phyloP scores from a whole-genome alignment of 2,888 invertebrate species.

The Esperia sulphurella region DNA sequence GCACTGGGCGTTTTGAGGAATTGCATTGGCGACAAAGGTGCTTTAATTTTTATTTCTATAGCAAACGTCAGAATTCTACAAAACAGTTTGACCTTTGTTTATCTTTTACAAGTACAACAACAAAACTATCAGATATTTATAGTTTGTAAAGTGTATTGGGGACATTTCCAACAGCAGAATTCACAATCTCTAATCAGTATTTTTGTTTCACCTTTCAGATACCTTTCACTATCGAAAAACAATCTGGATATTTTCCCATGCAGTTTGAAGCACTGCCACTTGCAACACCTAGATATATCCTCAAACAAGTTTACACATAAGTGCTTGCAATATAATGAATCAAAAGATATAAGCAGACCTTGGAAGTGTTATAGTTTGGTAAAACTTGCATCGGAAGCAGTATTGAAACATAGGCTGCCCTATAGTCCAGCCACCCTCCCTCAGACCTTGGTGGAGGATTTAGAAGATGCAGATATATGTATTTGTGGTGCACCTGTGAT shows the following conservation, averaged over 20 bases:
- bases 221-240: slow-evolving; percentile 78
- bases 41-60: too few relatives aligned
- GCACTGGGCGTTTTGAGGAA: too few relatives aligned
- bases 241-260: slow-evolving; percentile 78
- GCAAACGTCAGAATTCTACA: too few relatives aligned
- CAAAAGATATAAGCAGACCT: too few relatives aligned
- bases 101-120: too few relatives aligned
- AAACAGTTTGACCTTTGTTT: too few relatives aligned
- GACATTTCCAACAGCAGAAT: too few relatives aligned
- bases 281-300: slow-evolving; percentile 79
- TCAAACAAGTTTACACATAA: slow-evolving; percentile 68
- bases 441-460: slow-evolving; percentile 75
- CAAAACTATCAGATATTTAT: too few relatives aligned
- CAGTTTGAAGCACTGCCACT: slow-evolving; percentile 72
- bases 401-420: slow-evolving; percentile 70
- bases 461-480: slow-evolving; percentile 82
- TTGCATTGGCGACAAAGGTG: too few relatives aligned
- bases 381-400: slow-evolving; percentile 73
- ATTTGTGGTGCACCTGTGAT: slow-evolving; percentile 78
- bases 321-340: neutral
- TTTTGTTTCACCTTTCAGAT: slow-evolving; percentile 44
- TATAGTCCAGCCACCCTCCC: slow-evolving; percentile 81
- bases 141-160: too few relatives aligned
- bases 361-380: slow-evolving; percentile 53
- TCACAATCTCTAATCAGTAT: neutral